Evolutionary conservation across 2,797 vertebrate species (phyloP).

Genomic region (Hippoglossus hippoglossus): DNA sequence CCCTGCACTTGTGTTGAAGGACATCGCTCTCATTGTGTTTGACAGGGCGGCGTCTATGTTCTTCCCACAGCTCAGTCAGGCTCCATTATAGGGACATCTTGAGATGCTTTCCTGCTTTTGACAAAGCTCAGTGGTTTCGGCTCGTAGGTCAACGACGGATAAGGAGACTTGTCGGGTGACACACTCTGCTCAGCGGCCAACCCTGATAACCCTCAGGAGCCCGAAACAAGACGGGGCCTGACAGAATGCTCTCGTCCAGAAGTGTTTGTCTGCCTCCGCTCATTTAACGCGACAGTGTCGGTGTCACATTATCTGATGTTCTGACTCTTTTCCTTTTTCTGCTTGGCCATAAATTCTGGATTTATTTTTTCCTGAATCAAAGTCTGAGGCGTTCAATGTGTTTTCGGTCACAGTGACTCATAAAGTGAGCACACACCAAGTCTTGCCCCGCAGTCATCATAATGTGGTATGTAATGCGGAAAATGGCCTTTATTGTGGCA

Average conservation of each 20-base stretch:
- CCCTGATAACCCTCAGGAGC: constrained; percentile 46
- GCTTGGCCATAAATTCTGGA: constrained; percentile 8
- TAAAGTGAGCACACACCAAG: constrained; percentile 33
- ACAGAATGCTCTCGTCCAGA: constrained; percentile 11
- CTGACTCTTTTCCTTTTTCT: neutral
- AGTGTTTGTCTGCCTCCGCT: neutral
- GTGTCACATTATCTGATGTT: neutral
- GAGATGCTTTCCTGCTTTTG: constrained; percentile 51
- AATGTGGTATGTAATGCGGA: constrained; percentile 47
- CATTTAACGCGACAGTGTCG: constrained; percentile 5
- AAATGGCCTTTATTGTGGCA: constrained; percentile 36
- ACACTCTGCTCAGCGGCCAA: constrained; percentile 22
- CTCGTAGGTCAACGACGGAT: constrained; percentile 56
- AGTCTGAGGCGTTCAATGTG: neutral
- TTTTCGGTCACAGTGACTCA: constrained; percentile 44
- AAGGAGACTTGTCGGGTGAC: constrained; percentile 19
- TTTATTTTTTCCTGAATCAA: constrained; percentile 43
- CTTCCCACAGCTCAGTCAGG: constrained; percentile 13
- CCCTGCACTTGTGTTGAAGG: neutral
- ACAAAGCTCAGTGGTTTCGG: constrained; percentile 3
- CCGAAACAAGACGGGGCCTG: constrained; percentile 53
- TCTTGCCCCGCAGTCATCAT: constrained; percentile 30
- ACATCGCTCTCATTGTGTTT: constrained; percentile 35
- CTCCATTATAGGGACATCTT: constrained; percentile 22
- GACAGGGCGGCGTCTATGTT: neutral